Evolutionary conservation across 2,113 vertebrate species (phyloP).

Genomic region (Plectropomus leopardus): DNA sequence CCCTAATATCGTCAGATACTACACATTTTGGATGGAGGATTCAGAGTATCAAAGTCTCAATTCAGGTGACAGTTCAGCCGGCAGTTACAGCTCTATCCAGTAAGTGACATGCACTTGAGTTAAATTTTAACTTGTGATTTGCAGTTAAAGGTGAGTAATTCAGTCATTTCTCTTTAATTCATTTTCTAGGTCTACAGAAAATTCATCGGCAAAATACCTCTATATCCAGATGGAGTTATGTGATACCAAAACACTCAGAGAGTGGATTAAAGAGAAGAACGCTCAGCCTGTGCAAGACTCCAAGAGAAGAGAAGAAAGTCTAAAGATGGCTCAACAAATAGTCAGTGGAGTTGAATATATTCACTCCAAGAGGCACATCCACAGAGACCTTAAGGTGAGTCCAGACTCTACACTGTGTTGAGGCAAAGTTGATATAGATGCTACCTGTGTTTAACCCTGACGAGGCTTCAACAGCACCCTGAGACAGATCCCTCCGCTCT

Average conservation of each 20-base stretch:
- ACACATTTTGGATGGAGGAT: slow-evolving; percentile 71
- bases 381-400: slow-evolving; percentile 42
- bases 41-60: slow-evolving; percentile 31
- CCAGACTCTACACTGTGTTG: neutral
- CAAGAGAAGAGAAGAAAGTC: slow-evolving; percentile 54
- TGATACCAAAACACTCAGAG: slow-evolving; percentile 56
- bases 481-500: no score
- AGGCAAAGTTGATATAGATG: neutral
- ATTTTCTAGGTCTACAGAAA: neutral
- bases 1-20: slow-evolving; percentile 78
- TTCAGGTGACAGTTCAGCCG: neutral
- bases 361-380: slow-evolving; percentile 19
- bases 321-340: slow-evolving; percentile 64
- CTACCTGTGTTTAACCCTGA: no score
- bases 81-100: slow-evolving; percentile 43
- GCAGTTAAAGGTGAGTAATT: neutral
- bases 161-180: neutral
- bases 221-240: slow-evolving; percentile 85
- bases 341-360: slow-evolving; percentile 67
- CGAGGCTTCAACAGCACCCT: no score
- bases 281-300: fast-evolving
- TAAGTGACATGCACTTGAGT: slow-evolving; percentile 34
- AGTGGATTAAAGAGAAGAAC: slow-evolving; percentile 74
- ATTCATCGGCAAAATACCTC: slow-evolving; percentile 47
- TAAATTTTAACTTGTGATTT: neutral